phyloP scores from a whole-genome alignment of 2,797 vertebrate species.

The Sciurus vulgaris region DNA sequence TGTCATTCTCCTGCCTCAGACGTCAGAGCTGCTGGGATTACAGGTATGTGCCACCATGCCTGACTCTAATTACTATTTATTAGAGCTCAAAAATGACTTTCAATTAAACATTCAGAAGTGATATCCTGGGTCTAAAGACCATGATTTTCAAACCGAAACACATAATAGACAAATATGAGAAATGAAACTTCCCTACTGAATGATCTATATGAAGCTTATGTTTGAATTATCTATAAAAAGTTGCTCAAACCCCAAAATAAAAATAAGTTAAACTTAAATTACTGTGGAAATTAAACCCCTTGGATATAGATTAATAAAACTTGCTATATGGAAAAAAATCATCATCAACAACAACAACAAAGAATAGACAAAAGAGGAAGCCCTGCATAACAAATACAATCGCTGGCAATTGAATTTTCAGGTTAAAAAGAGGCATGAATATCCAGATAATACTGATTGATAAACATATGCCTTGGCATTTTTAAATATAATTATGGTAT shows the following conservation, averaged over 20 bases:
- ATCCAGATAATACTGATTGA: background rate
- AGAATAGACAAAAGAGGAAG: background rate
- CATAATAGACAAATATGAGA: background rate
- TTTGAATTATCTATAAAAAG: background rate
- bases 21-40: too few species aligned
- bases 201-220: background rate
- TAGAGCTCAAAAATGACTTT: background rate
- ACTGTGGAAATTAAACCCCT: background rate
- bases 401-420: conserved; percentile 40
- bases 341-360: background rate
- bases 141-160: background rate
- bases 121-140: background rate
- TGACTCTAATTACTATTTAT: background rate
- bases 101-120: background rate
- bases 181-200: background rate
- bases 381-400: background rate
- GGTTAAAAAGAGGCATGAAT: background rate
- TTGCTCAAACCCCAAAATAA: background rate
- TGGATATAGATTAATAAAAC: background rate
- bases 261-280: conserved; percentile 35
- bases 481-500: conserved; percentile 1
- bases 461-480: background rate
- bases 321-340: background rate
- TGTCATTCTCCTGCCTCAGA: too few species aligned
- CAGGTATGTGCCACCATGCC: too few species aligned